Percentiles rank a stretch among this genome's conserved stretches.
Conservation (phyloP, 2,797 vertebrate species). For the Bucorvus abyssinicus region DNA sequence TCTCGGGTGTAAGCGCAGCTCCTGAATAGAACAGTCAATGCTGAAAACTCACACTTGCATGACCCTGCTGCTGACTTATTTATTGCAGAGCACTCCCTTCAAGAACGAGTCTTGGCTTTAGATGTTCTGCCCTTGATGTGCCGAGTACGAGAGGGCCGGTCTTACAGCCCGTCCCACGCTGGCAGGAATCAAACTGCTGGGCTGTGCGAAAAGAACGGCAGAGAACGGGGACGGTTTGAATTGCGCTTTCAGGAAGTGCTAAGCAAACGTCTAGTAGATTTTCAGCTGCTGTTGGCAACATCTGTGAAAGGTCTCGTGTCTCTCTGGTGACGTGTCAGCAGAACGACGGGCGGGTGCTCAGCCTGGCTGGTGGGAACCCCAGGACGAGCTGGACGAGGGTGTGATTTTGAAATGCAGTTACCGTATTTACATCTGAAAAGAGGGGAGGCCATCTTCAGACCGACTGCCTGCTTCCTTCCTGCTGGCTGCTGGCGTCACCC, state of each 20-base stretch:
- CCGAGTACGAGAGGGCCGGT: background rate
- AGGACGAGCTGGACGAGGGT: background rate
- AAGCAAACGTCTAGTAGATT: background rate
- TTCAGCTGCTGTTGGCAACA: constrained; percentile 6
- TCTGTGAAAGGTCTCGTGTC: background rate
- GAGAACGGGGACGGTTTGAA: background rate
- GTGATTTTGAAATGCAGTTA: background rate
- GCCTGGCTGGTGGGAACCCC: background rate
- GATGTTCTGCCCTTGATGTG: background rate
- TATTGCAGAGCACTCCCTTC: background rate
- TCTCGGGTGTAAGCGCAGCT: background rate
- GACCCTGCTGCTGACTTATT: background rate
- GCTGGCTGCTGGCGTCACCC: background rate
- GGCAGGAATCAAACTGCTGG: constrained; percentile 22
- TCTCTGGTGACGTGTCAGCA: background rate
- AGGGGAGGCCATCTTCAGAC: background rate
- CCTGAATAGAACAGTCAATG: background rate
- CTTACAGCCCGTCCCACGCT: background rate
- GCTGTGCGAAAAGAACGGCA: background rate
- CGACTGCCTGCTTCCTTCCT: background rate
- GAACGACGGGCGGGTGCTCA: background rate
- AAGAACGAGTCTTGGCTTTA: background rate
- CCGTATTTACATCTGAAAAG: background rate
- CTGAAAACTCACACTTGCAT: background rate
- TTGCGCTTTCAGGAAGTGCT: background rate